Base-by-base conservation (phyloP, 2,797 vertebrate genomes). In the Trachops cirrhosus region DNA sequence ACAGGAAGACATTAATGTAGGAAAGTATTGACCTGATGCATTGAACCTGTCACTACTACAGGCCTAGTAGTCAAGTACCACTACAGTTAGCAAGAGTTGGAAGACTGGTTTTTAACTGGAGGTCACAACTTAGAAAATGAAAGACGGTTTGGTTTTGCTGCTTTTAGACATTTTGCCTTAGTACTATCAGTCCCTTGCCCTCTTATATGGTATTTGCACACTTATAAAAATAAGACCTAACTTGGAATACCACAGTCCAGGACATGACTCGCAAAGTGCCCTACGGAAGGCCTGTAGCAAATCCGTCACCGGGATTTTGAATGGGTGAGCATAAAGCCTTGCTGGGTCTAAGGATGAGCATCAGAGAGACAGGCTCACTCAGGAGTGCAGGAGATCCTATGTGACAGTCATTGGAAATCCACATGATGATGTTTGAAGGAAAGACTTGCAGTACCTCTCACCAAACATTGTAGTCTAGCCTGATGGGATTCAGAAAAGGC, bases 1-100 rank as follows among this genome's bases (percentile, higher is more conserved):
- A 91, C 70, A 97, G 94, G 46, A 93, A 94, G 86, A 94, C 87
- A 94, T 96, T 91, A 97, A 54, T 82, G 32, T 86, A 96, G 67
- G 84, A 88, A 86, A 91, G 41, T 89, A 98, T 96, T 7, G 68
- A 96, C 90, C 68, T 93, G 84, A 94, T 84, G 91, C 50, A 86
- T 71, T 97, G 97, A 91, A 96, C 39, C 82, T 62, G 0, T 0
- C 54, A 88, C 57, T 48, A 83, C 37, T 50, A 68, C 29, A 62
- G 71, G 97, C 82, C 83, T 86, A 18, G 62, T 6, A 50, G 59
- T 50, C 82, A 22, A 50, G 1, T 86, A 88, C 74, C 74, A 96
- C 91, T 84, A 52, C 6, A 82, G 48, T 41, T 96, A 93, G 64
- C 50, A 94, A 91, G 37, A 41, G 59, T 52, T 59, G 8, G 32